phyloP scores from a whole-genome alignment of 2,888 invertebrate genomes.

The Marronus borbonicus region DNA sequence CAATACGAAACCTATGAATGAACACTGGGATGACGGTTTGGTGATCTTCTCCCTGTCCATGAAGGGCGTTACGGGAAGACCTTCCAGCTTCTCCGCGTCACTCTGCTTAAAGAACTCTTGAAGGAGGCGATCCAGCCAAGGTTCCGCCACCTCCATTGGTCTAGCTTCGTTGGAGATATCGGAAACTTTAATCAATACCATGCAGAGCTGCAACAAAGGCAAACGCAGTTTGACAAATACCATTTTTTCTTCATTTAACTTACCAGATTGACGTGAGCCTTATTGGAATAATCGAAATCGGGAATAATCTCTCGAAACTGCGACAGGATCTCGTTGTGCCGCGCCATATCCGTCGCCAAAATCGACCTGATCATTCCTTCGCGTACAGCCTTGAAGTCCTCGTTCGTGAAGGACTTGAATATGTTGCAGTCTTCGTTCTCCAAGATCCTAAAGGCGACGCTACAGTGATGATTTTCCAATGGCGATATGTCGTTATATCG shows the following conservation, averaged over 20 bases:
- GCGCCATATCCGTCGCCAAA: conserved; percentile 85
- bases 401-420: conserved; percentile 78
- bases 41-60: conserved; percentile 91
- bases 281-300: conserved; percentile 79
- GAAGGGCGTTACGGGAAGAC: conserved; percentile 87
- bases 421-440: conserved; percentile 87
- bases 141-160: conserved; percentile 87
- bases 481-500: conserved; percentile 91
- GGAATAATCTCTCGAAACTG: conserved; percentile 80
- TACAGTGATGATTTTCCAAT: conserved; percentile 89
- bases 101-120: conserved; percentile 85
- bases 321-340: conserved; percentile 83
- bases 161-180: conserved; percentile 89
- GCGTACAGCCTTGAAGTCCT: conserved; percentile 78
- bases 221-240: too few species aligned
- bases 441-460: conserved; percentile 85
- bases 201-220: conserved; percentile 74
- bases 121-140: conserved; percentile 84
- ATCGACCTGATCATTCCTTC: conserved; percentile 87
- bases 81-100: conserved; percentile 86
- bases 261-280: conserved; percentile 82
- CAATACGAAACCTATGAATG: conserved; percentile 86
- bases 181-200: conserved; percentile 88
- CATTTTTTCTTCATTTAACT: conserved; percentile 59
- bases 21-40: conserved; percentile 87